Evolutionary conservation across 2,797 vertebrate genomes (phyloP).

Genomic region (Gymnoscopelus microlampas): DNA sequence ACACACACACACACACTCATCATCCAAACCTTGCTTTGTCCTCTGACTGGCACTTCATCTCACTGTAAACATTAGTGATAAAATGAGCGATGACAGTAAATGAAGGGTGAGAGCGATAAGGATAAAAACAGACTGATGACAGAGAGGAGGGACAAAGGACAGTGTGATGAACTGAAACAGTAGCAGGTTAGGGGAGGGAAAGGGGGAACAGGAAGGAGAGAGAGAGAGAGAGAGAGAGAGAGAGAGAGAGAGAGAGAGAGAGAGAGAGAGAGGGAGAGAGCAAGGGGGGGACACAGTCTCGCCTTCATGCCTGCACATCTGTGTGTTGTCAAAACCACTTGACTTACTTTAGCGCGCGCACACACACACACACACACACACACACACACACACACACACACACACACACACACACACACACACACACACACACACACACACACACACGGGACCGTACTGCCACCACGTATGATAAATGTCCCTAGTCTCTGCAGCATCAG

Average conservation of each 20-base stretch:
- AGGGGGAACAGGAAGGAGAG: constrained; percentile 1
- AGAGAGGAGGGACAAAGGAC: neutral
- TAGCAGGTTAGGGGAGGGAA: constrained; percentile 6
- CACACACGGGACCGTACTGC: constrained; percentile 24
- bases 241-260: neutral
- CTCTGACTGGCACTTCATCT: too few species aligned
- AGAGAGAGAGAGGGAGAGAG: neutral
- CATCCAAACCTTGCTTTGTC: too few species aligned
- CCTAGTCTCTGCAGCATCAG: constrained; percentile 38
- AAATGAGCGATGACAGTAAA: too few species aligned
- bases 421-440: neutral
- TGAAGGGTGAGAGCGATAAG: too few species aligned
- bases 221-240: neutral
- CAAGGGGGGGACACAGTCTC: constrained; percentile 15
- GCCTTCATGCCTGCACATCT: constrained; percentile 41
- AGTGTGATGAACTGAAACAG: neutral
- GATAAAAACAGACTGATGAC: neutral
- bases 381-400: neutral
- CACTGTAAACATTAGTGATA: too few species aligned
- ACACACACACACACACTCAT: neutral
- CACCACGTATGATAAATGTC: constrained; percentile 55
- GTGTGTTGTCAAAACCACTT: constrained; percentile 41
- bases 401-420: too few species aligned
- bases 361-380: neutral
- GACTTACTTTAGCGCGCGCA: constrained; percentile 22